Conservation (phyloP, 2,113 vertebrate species). For the Serinus canaria region DNA sequence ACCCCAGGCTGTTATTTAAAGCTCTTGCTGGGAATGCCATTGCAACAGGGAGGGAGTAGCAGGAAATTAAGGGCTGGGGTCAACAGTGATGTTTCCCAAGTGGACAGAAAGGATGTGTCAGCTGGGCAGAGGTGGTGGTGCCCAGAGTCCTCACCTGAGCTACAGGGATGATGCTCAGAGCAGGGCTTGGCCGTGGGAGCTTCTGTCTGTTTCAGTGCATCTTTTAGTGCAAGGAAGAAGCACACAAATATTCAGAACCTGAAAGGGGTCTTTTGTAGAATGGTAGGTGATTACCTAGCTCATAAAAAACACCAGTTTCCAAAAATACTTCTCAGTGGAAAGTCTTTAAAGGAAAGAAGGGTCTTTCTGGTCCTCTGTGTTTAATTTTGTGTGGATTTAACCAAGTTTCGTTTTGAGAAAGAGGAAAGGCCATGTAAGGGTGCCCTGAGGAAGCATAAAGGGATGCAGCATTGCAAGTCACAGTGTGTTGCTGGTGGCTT, state of each 20-base stretch:
- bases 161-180: rapidly evolving
- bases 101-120: neutral
- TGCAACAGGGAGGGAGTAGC: neutral
- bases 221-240: too few species aligned
- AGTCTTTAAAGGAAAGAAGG: rapidly evolving
- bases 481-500: neutral
- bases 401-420: neutral
- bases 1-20: neutral
- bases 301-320: neutral
- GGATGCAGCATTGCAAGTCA: neutral
- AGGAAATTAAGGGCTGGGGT: conserved; percentile 49
- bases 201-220: neutral
- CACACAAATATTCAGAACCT: neutral
- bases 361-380: neutral
- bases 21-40: neutral
- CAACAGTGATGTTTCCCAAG: neutral
- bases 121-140: neutral
- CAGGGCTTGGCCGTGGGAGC: neutral
- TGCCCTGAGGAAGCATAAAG: neutral
- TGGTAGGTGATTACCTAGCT: rapidly evolving
- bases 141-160: neutral
- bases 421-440: neutral
- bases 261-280: neutral
- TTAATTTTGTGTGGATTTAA: neutral
- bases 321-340: neutral